Base-by-base conservation (phyloP, 2,797 vertebrate species). In the Ammospiza maritima region DNA sequence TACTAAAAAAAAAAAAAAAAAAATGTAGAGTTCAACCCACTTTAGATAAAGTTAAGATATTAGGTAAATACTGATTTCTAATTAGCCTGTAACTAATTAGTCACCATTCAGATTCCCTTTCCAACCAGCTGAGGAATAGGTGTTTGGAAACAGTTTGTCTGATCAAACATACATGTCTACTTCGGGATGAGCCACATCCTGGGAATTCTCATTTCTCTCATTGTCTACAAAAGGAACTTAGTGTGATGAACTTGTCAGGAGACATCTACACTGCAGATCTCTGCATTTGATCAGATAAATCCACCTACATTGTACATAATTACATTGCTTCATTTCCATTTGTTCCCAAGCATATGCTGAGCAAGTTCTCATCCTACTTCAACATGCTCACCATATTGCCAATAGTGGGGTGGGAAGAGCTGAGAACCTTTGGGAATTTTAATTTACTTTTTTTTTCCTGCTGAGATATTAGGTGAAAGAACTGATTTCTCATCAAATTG, bases 221-320 rank as follows among this genome's bases (percentile, higher is more conserved):
- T 14, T 74, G 61, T 85, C 72, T 92, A 74, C 79, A 58, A 54
- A 79, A 61, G 34, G 30, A 71, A 72, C 57, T 80, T 19, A 74
- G 45, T 54, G 64, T 57, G 87, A 89, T 89, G 85, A 95, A 65
- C 65, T 23, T 54, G 44, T 44, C 50, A 88, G 82, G 87, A 96
- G 95, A 95, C 95, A 96, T 92, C 95, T 93, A 48, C 22, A 18
- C 51, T 64, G 36, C 17, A 66, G 51, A 96, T 96, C 89, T 96
- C 67, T 60, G 56, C 29, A 40, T 58, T 77, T 83, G 73, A 96
- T 96, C 96, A 95, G 96, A 94, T 94, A 94, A 89, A 51, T 77
- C 89, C 91, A 87, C 85, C 89, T 88, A 92, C 91, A 36, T 17
- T 19, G 42, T 54, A 54, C 34, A 13, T 2, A 71, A 32, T 36